These are phyloP conservation scores for Hypercompe scribonia DNA, from an alignment of 2,888 invertebrate genomes.

Conservation along the genomic window DNA sequence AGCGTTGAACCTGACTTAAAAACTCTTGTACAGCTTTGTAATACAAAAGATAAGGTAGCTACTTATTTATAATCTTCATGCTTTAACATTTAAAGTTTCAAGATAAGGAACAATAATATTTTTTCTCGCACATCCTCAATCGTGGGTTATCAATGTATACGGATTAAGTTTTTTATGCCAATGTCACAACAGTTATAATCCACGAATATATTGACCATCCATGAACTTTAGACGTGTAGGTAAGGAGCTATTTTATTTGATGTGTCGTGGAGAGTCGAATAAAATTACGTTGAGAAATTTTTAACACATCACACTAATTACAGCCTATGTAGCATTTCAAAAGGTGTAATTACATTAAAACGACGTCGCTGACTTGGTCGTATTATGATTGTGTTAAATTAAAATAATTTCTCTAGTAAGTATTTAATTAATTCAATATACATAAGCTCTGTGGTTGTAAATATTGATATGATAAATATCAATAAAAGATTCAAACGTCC, in stretches of 20 bases:
- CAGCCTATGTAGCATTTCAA: slow-evolving; percentile 34
- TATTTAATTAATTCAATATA: slow-evolving; percentile 1
- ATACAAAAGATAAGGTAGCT: neutral
- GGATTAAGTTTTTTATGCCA: slow-evolving; percentile 55
- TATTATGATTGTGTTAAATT: slow-evolving; percentile 39
- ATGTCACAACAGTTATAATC: slow-evolving; percentile 58
- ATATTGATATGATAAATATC: neutral
- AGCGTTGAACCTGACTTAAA: neutral
- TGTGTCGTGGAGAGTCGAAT: slow-evolving; percentile 18
- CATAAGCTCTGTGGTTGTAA: slow-evolving; percentile 1
- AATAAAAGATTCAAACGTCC: neutral
- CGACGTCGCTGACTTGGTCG: slow-evolving; percentile 25
- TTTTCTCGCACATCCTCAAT: slow-evolving; percentile 22
- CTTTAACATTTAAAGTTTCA: slow-evolving; percentile 1
- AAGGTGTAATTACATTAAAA: slow-evolving; percentile 29
- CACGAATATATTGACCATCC: slow-evolving; percentile 62
- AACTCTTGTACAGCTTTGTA: neutral
- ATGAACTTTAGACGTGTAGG: slow-evolving; percentile 53
- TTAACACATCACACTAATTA: slow-evolving; percentile 38
- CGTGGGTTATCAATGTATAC: slow-evolving; percentile 50
- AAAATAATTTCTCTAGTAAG: slow-evolving; percentile 25
- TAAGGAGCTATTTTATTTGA: slow-evolving; percentile 23
- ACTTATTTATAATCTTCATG: neutral
- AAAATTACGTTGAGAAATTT: slow-evolving; percentile 49
- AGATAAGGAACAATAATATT: slow-evolving; percentile 16